Conservation (phyloP, 2,113 vertebrate genomes). For the Hippopotamus amphibius region DNA sequence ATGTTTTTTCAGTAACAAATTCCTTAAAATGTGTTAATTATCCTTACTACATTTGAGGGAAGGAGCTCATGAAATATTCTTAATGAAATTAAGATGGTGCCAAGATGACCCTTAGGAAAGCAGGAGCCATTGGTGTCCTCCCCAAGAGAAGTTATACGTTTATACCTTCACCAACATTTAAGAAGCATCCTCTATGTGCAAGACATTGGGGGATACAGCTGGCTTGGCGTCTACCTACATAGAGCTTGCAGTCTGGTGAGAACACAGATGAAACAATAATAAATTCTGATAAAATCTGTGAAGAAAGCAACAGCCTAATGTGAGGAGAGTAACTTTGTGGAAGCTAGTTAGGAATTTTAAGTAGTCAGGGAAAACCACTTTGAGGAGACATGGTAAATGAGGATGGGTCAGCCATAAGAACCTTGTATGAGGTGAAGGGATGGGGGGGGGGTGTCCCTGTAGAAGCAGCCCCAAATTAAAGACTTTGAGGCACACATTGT, state of each 20-base stretch:
- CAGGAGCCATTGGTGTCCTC: neutral
- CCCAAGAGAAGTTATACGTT: neutral
- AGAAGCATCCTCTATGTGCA: neutral
- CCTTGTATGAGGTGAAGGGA: neutral
- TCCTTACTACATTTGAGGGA: neutral
- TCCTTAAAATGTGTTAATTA: neutral
- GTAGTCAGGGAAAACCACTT: neutral
- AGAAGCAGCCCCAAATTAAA: neutral
- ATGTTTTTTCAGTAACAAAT: neutral
- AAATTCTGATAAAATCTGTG: neutral
- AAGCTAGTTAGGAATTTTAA: neutral
- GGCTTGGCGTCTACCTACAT: neutral
- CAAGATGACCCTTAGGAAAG: neutral
- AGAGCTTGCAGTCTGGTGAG: neutral
- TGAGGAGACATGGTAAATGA: neutral
- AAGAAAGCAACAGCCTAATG: neutral
- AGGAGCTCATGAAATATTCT: neutral
- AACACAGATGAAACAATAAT: neutral
- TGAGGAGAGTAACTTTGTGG: neutral
- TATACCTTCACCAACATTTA: neutral
- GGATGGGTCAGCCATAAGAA: neutral
- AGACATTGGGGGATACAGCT: neutral
- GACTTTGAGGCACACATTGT: neutral
- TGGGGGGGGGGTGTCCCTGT: neutral
- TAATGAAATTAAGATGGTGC: conserved; percentile 6